Percentiles rank a stretch among this genome's conserved stretches.
Evolutionary conservation across 1,140 invertebrate species (phyloP).

Genomic region (Drosophila setifemur): DNA sequence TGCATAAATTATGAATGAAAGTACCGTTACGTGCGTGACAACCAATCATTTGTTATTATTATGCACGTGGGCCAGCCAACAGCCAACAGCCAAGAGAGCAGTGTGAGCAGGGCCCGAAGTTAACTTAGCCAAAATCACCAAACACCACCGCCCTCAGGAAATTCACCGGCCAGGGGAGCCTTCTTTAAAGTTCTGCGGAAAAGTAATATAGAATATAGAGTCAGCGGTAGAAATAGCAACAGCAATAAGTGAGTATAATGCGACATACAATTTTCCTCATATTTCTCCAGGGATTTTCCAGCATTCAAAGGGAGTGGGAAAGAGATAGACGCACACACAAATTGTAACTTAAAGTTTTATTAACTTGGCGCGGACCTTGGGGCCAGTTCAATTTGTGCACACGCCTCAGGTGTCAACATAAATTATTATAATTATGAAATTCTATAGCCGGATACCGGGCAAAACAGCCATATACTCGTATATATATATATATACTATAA

Average conservation of each 20-base stretch:
- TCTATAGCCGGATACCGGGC: conserved; percentile 35
- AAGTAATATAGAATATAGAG: conserved; percentile 14
- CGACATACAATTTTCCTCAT: conserved; percentile 37
- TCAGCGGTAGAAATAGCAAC: conserved; percentile 27
- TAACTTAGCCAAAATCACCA: conserved; percentile 30
- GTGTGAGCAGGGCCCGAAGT: conserved; percentile 16
- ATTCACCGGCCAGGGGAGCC: conserved; percentile 1
- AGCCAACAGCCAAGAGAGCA: conserved; percentile 14
- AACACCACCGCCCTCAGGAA: not conserved
- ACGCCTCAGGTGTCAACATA: conserved; percentile 78
- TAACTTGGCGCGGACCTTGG: conserved; percentile 42
- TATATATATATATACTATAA: too few species aligned
- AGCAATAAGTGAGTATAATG: conserved; percentile 48
- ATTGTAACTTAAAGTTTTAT: conserved; percentile 61
- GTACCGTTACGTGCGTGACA: conserved; percentile 80
- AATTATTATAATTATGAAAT: conserved; percentile 78
- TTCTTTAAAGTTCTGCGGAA: conserved; percentile 22
- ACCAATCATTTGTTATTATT: conserved; percentile 81
- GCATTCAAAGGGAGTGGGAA: not conserved
- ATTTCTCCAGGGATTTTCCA: conserved; percentile 45
- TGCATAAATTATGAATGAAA: conserved; percentile 81
- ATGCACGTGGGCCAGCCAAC: conserved; percentile 63
- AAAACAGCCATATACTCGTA: not conserved
- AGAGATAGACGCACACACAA: conserved; percentile 6
- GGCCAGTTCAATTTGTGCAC: conserved; percentile 52